These are phyloP conservation scores for Acrocephalus arundinaceus DNA, from an alignment of 2,113 vertebrate genomes.

Conservation along the genomic window DNA sequence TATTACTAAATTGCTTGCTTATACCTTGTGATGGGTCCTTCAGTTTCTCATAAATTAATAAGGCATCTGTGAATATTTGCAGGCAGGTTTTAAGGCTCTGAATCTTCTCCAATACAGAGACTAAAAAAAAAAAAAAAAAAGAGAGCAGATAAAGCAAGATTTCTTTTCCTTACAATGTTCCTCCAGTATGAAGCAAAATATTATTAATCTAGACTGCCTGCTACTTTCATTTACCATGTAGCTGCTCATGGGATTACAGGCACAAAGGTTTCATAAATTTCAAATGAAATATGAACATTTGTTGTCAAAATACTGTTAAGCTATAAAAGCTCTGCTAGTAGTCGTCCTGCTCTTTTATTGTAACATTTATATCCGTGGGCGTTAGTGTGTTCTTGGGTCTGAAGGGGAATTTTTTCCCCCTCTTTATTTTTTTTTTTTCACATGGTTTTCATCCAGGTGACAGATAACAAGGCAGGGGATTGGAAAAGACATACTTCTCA, in stretches of 20 bases:
- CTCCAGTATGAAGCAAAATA: constrained; percentile 74
- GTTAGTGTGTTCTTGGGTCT: constrained; percentile 45
- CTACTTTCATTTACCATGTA: constrained; percentile 86
- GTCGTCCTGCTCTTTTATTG: constrained; percentile 66
- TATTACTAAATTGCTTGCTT: constrained; percentile 72
- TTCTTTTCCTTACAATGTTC: constrained; percentile 71
- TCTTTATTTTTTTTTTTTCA: not conserved
- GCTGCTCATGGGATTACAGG: constrained; percentile 82
- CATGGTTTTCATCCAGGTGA: constrained; percentile 52
- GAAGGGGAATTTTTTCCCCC: constrained; percentile 41
- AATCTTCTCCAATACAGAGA: constrained; percentile 52
- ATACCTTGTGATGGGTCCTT: constrained; percentile 70
- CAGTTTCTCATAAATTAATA: constrained; percentile 80
- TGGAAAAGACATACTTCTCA: constrained; percentile 29
- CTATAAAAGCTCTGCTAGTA: constrained; percentile 70
- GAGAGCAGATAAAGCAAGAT: constrained; percentile 68
- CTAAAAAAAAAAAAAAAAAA: not conserved
- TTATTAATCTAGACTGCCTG: constrained; percentile 81
- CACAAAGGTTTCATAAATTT: constrained; percentile 87
- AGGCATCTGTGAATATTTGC: constrained; percentile 68
- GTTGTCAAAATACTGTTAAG: constrained; percentile 84
- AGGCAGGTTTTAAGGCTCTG: constrained; percentile 50
- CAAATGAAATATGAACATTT: constrained; percentile 90
- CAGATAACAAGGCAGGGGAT: constrained; percentile 50
- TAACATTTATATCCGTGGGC: constrained; percentile 68